Evolutionary conservation across 2,888 invertebrate species (phyloP), one percentile per base, ranked within the genome.

Genomic region (Brachylomia viminalis): DNA sequence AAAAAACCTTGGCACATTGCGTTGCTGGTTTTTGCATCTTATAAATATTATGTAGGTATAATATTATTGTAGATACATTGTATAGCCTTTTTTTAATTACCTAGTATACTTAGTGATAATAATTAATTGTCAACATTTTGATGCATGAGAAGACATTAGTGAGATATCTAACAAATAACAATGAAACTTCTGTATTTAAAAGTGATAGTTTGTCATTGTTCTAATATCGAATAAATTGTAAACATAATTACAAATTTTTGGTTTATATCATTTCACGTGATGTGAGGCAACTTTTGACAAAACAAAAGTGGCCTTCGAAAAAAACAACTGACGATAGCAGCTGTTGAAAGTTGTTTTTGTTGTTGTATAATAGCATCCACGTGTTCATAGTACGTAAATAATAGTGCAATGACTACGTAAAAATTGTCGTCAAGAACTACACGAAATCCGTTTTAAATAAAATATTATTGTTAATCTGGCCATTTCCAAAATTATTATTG

Each of bases 121-220:
- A 84, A 79, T 82, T 79, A 20, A 79, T 80, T 86, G 77, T 87
- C 87, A 88, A 89, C 81, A 85, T 86, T 89, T 89, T 87, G 85
- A 92, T 90, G 92, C 93, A 93, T 92, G 93, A 95, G 94, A 95
- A 95, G 95, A 95, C 95, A 94, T 92, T 94, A 95, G 95, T 95
- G 95, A 95, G 95, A 95, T 88, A 89, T 33, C 69, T 83, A 78
- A 85, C 78, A 79, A 77, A 87, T 52, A 78, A 88, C 73, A 87
- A 82, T 88, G 78, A 80, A 88, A 84, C 75, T 78, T 73, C 76
- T 76, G 75, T 87, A 87, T 76, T 73, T 71, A 58, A 84, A 67
- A 80, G 67, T 62, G 75, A 86, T 71, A 62, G 56, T 74, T 69
- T 65, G 45, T 59, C 72, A 77, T 81, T 81, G 70, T 77, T 76